These are phyloP conservation scores for Regulus satrapa DNA, from an alignment of 2,113 vertebrate species.

Conservation along the genomic window DNA sequence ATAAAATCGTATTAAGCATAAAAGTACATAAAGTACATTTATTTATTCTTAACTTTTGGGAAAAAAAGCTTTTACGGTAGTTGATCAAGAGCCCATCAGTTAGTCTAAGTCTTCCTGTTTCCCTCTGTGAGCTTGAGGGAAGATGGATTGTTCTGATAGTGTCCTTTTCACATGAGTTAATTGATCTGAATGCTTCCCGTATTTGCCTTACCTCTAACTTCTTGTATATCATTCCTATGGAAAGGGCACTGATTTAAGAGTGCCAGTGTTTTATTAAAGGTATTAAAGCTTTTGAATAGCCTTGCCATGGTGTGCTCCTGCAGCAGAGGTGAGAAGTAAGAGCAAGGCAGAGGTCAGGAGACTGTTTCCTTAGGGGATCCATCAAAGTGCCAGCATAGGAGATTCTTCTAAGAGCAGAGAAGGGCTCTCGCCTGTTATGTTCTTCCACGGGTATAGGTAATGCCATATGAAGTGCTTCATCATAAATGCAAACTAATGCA, in stretches of 20 bases:
- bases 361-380: not conserved
- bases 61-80: not conserved
- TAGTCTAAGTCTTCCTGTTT: not conserved
- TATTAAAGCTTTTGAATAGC: not conserved
- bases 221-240: not conserved
- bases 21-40: not conserved
- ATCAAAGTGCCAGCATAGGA: not conserved
- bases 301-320: not conserved
- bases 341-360: not conserved
- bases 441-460: not conserved
- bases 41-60: not conserved
- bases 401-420: not conserved
- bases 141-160: not conserved
- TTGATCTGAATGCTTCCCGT: not conserved
- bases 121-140: not conserved
- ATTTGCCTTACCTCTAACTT: not conserved
- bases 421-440: not conserved
- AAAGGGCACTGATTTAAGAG: not conserved
- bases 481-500: constrained; percentile 32
- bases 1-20: not conserved
- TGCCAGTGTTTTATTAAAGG: not conserved
- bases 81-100: not conserved
- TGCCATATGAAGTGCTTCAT: constrained; percentile 14
- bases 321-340: not conserved
- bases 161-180: not conserved